phyloP scores from a whole-genome alignment of 1,140 invertebrate genomes.

The Magallana angulata region DNA sequence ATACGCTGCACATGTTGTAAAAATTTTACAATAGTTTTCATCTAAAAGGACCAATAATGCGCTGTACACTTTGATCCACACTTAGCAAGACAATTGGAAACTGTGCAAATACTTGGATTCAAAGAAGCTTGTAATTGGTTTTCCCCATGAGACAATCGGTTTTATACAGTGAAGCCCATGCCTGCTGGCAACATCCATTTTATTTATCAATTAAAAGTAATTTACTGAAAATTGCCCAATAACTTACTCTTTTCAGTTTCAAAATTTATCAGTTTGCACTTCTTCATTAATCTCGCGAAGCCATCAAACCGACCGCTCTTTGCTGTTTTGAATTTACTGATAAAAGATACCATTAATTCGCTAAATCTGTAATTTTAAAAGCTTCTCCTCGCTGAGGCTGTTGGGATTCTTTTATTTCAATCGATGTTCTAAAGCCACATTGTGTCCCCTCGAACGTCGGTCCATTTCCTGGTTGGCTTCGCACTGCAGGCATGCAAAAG shows the following conservation, averaged over 20 bases:
- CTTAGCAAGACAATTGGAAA: too few species aligned
- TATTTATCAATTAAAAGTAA: not conserved
- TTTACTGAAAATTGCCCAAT: not conserved
- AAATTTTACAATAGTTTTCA: too few species aligned
- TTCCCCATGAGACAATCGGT: too few species aligned
- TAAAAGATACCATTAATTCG: not conserved
- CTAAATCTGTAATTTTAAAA: not conserved
- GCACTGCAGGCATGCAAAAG: not conserved
- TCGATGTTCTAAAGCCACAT: not conserved
- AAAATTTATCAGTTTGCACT: not conserved
- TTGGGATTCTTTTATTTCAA: not conserved
- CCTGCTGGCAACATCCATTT: not conserved
- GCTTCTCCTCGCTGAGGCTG: not conserved
- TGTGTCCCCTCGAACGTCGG: not conserved
- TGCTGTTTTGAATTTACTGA: not conserved
- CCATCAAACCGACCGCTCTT: not conserved
- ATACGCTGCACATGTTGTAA: too few species aligned
- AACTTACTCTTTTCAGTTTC: not conserved
- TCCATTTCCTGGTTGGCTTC: conserved; percentile 14
- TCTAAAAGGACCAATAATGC: too few species aligned
- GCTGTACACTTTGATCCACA: too few species aligned
- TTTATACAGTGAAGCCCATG: not conserved
- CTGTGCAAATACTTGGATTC: too few species aligned
- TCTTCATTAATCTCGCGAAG: not conserved
- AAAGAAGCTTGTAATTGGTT: too few species aligned